Conservation (phyloP, 2,113 vertebrate species). For the Serinus canaria region DNA sequence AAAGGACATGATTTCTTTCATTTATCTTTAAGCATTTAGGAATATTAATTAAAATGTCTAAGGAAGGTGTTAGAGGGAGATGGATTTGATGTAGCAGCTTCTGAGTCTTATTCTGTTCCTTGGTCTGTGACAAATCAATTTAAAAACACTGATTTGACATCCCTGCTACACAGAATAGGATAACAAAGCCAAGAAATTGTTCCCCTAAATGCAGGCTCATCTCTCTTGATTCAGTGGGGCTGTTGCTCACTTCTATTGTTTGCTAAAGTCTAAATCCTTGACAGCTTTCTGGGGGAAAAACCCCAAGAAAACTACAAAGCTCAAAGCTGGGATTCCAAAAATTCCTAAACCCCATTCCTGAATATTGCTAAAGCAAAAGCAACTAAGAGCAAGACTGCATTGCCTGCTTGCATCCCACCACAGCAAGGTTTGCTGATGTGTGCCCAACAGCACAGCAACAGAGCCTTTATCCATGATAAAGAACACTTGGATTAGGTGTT, state of each 20-base stretch:
- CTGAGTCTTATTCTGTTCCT: neutral
- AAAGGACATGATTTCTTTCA: neutral
- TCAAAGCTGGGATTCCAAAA: neutral
- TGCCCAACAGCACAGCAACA: neutral
- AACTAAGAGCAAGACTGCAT: neutral
- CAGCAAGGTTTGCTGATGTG: neutral
- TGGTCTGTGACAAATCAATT: neutral
- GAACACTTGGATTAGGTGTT: neutral
- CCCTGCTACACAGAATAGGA: neutral
- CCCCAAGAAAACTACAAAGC: neutral
- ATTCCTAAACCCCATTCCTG: neutral
- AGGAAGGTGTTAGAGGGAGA: neutral
- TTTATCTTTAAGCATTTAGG: neutral
- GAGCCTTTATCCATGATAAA: neutral
- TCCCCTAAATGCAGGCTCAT: neutral
- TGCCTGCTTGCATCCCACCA: neutral
- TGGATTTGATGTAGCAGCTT: neutral
- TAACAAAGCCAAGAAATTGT: neutral
- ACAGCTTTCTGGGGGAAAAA: neutral
- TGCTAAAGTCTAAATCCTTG: neutral
- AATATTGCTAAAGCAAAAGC: neutral
- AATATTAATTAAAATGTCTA: neutral
- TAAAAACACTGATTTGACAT: neutral
- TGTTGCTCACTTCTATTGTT: neutral
- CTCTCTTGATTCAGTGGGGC: neutral